Evolutionary conservation across 1,140 invertebrate species (phyloP), one percentile per base, ranked within the genome.

Genomic region (Drosophila obscura): DNA sequence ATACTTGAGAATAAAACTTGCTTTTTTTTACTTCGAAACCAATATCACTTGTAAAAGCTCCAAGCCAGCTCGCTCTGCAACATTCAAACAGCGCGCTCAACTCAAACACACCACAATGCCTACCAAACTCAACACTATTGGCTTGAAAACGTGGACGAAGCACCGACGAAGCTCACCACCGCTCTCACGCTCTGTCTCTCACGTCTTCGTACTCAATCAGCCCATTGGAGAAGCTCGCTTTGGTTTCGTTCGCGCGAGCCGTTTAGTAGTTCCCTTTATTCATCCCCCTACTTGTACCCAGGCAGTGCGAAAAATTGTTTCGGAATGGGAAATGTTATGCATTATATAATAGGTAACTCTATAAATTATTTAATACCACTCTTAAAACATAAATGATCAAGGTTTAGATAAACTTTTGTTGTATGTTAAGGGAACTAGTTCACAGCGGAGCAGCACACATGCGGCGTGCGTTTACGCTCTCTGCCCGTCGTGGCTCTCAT

Each of bases 1-100:
- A 63, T 58, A 16, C 9, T 19, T 41, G 28, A 41, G 24, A 49
- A 78, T 61, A 53, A 71, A 75, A 69, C 15, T 39, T 60, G 8
- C 26, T 49, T 59, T 56, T 59, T 56, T 44, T 43, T 41, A 64
- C 19, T 24, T 65, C 24, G 43, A 62, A 6, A 2, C 5, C 16
- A 45, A 43, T 45, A 5, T 5, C 9, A 28, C 3, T 16, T 28
- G n/a, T 50, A 16, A 9, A n/a, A n/a, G n/a, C n/a, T n/a, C n/a
- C n/a, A n/a, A n/a, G n/a, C n/a, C 16, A n/a, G 7, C n/a, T 19
- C 31, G 31, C 19, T 13, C 8, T 13, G 5, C 1, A 31, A 39
- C 35, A 57, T 64, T 74, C 15, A 56, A 74, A 51, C 19, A 11
- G 15, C 16, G 51, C 72, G 72, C 69, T 0, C 16, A 16, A 11